phyloP scores from a whole-genome alignment of 1,140 invertebrate species.

The Eurosta solidaginis region DNA sequence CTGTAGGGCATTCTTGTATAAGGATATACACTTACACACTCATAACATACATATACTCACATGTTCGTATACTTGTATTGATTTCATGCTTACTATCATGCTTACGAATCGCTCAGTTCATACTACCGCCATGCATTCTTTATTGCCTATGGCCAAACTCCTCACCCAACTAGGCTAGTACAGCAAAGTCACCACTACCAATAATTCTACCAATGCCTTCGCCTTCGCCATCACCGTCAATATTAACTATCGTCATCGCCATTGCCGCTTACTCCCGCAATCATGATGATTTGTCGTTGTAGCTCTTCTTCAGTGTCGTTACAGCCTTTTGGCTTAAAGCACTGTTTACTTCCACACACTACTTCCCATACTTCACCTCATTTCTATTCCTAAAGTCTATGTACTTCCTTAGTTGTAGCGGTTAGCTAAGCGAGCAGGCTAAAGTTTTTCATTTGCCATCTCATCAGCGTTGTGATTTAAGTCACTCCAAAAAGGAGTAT shows the following conservation, averaged over 20 bases:
- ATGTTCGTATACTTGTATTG: not conserved
- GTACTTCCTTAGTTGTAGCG: not conserved
- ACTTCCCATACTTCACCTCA: not conserved
- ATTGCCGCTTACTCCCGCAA: too few species aligned
- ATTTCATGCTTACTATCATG: too few species aligned
- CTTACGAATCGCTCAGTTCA: not conserved
- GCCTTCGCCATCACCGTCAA: not conserved
- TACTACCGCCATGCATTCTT: not conserved
- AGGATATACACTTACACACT: too few species aligned
- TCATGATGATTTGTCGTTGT: not conserved
- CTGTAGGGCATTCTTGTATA: not conserved
- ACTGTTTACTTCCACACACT: conserved; percentile 11
- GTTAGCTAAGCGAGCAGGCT: not conserved
- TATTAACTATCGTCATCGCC: too few species aligned
- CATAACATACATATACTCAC: not conserved
- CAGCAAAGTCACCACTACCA: not conserved
- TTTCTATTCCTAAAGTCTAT: not conserved
- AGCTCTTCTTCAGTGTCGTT: not conserved
- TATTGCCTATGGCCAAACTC: not conserved
- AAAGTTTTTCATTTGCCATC: conserved; percentile 58
- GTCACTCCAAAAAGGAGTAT: conserved; percentile 4
- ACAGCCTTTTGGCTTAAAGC: conserved; percentile 4
- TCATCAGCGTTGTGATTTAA: conserved; percentile 59
- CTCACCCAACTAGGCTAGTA: not conserved
- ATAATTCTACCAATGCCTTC: not conserved